Conservation (phyloP, 1,140 invertebrate species). For the Hormaphis cornu region DNA sequence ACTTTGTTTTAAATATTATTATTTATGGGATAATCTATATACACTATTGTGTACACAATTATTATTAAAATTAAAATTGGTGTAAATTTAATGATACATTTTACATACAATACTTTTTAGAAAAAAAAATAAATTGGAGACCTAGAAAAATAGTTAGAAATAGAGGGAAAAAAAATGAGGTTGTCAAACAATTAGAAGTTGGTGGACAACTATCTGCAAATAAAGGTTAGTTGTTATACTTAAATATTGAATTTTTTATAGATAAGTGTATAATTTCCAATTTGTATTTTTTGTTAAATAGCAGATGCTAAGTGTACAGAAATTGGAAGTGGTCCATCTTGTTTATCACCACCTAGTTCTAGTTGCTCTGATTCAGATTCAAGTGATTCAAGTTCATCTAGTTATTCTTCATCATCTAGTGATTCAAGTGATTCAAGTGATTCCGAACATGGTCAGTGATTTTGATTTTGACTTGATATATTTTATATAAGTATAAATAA, state of each 20-base stretch:
- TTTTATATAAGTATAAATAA: not conserved
- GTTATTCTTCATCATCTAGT: conserved; percentile 60
- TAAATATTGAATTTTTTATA: not conserved
- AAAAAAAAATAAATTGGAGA: conserved; percentile 82
- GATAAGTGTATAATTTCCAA: too few relatives aligned
- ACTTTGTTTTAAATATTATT: not conserved
- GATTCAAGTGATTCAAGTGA: conserved; percentile 80
- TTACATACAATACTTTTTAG: too few relatives aligned
- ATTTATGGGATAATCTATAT: not conserved
- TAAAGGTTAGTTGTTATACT: conserved; percentile 56
- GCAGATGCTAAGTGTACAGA: conserved; percentile 44
- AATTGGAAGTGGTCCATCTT: conserved; percentile 55
- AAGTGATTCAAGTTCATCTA: conserved; percentile 61
- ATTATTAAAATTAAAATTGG: too few relatives aligned
- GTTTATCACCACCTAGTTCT: conserved; percentile 57
- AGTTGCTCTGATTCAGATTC: conserved; percentile 65
- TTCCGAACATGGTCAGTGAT: conserved; percentile 62
- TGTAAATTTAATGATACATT: too few relatives aligned
- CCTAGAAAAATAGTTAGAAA: conserved; percentile 91
- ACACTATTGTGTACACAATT: not conserved
- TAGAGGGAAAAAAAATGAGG: conserved; percentile 89
- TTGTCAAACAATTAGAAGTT: conserved; percentile 69
- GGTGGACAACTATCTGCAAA: conserved; percentile 45
- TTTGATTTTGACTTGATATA: not conserved
- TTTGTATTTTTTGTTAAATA: not conserved